A percentile compares a stretch with the other conserved stretches of the same genome.
phyloP scores from a whole-genome alignment of 2,797 vertebrate species.

The Sebastes melanostomus region DNA sequence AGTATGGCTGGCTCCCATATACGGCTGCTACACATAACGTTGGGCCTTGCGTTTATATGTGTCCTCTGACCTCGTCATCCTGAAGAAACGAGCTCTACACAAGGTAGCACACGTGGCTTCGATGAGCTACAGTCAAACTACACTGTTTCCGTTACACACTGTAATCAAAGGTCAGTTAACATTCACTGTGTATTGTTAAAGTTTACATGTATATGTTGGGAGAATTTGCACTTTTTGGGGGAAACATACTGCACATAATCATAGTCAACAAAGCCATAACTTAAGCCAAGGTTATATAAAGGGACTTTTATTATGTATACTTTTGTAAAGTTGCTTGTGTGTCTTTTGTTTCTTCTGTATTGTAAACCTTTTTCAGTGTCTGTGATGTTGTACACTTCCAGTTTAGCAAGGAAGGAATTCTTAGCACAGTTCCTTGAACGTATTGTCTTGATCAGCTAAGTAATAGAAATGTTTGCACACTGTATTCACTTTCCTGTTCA shows the following conservation, averaged over 20 bases:
- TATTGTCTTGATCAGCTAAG: conserved; percentile 21
- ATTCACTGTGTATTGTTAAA: conserved; percentile 26
- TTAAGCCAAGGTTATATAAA: conserved; percentile 57
- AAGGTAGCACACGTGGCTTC: conserved; percentile 36
- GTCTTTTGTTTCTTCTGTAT: conserved; percentile 34
- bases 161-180: conserved; percentile 34
- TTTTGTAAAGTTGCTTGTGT: conserved; percentile 58
- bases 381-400: conserved; percentile 15
- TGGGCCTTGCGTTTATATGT: conserved; percentile 11
- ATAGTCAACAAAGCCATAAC: conserved; percentile 66
- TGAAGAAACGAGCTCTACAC: conserved; percentile 25
- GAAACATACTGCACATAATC: conserved; percentile 45
- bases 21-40: conserved; percentile 27
- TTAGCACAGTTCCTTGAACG: conserved; percentile 36
- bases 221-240: conserved; percentile 70
- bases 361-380: conserved; percentile 24
- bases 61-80: conserved; percentile 10
- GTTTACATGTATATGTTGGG: conserved; percentile 56
- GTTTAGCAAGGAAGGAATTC: conserved; percentile 21
- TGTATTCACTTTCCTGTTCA: conserved; percentile 16
- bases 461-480: conserved; percentile 33
- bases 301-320: conserved; percentile 65
- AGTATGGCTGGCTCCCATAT: conserved; percentile 41
- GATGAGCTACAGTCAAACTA: conserved; percentile 14
- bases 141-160: conserved; percentile 34